Conservation (phyloP, 2,113 vertebrate genomes). For the Oxyura jamaicensis region DNA sequence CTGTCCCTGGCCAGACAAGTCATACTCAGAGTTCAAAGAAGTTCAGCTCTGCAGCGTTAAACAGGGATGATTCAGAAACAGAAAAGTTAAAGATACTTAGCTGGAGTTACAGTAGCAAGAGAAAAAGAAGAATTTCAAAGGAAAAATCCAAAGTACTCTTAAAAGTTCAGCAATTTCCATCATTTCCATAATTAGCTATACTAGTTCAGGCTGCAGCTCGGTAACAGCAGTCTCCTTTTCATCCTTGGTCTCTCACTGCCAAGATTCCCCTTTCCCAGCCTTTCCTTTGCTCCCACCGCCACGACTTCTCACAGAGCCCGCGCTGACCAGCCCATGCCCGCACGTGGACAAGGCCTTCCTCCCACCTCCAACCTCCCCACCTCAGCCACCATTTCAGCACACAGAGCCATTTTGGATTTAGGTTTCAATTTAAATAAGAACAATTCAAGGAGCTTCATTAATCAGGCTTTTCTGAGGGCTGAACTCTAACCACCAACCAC, state of each 20-base stretch:
- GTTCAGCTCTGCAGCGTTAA: not conserved
- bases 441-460: not conserved
- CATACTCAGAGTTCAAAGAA: not conserved
- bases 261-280: not conserved
- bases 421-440: not conserved
- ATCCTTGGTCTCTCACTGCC: not conserved
- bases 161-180: not conserved
- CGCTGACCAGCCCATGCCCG: not conserved
- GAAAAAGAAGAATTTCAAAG: not conserved
- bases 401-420: not conserved
- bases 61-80: not conserved
- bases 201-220: not conserved
- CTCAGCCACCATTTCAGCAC: not conserved
- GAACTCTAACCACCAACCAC: not conserved
- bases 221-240: not conserved
- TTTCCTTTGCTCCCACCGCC: not conserved
- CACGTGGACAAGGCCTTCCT: not conserved
- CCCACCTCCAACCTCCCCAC: not conserved
- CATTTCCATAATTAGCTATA: not conserved
- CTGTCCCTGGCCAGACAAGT: not conserved
- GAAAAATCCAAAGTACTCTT: not conserved
- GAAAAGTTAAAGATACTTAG: not conserved
- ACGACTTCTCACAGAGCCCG: not conserved
- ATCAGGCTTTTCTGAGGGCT: not conserved
- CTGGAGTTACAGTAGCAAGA: not conserved